Percentiles rank a stretch among this genome's conserved stretches.
phyloP scores from a whole-genome alignment of 2,113 vertebrate genomes.

The Meles meles region DNA sequence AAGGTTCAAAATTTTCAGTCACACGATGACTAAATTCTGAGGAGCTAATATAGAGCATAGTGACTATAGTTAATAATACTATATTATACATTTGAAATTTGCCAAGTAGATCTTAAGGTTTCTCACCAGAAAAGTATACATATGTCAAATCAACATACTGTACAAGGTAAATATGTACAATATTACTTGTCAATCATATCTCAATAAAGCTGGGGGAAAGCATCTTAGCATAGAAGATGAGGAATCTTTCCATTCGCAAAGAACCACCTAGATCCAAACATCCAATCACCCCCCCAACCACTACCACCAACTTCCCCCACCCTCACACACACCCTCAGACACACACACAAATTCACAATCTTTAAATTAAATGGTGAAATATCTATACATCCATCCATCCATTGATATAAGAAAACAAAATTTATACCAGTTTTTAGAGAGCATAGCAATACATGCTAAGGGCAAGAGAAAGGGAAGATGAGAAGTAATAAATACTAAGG shows the following conservation, averaged over 20 bases:
- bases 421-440: conserved; percentile 3
- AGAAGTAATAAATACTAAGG: background rate
- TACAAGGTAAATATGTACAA: background rate
- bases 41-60: background rate
- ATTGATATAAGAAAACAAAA: background rate
- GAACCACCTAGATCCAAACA: background rate
- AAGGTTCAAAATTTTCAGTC: background rate
- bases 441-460: conserved; percentile 40
- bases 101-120: background rate
- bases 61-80: background rate
- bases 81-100: background rate
- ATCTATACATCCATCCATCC: background rate
- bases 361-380: background rate
- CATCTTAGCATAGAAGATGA: background rate
- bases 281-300: background rate
- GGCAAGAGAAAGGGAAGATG: background rate
- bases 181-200: background rate
- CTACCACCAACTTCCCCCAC: background rate
- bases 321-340: background rate
- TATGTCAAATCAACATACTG: background rate
- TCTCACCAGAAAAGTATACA: background rate
- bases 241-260: background rate
- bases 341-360: background rate
- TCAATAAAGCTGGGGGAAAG: background rate
- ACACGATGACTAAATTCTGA: background rate